phyloP scores from a whole-genome alignment of 2,797 vertebrate genomes.

The Acanthiza pusilla region DNA sequence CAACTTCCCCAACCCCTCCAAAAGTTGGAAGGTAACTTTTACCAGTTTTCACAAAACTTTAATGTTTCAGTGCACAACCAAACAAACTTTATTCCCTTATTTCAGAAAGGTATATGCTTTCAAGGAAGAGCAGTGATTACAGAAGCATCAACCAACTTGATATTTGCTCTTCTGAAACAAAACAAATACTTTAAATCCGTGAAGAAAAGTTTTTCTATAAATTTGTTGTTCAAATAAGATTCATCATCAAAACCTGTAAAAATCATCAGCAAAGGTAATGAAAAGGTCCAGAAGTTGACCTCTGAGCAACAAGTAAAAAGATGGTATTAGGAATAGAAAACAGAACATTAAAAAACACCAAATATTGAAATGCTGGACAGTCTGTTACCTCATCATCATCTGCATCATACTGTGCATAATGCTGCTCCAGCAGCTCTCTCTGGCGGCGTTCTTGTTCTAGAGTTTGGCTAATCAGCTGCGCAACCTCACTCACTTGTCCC shows the following conservation, averaged over 20 bases:
- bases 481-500: slow-evolving; percentile 96
- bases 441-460: slow-evolving; percentile 94
- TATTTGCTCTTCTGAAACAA: neutral
- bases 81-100: neutral
- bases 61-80: neutral
- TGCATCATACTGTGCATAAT: slow-evolving; percentile 93
- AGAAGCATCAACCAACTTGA: neutral
- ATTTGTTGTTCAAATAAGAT: neutral
- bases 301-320: neutral
- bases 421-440: slow-evolving; percentile 93
- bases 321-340: neutral
- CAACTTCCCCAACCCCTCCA: neutral
- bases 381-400: slow-evolving; percentile 94
- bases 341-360: neutral
- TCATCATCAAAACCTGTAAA: neutral
- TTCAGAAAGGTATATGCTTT: neutral
- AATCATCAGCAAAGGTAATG: neutral
- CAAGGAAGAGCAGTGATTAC: neutral
- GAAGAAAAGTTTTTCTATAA: neutral
- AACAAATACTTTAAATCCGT: neutral
- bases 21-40: neutral
- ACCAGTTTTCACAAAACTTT: neutral
- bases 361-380: neutral
- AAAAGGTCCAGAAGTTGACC: neutral
- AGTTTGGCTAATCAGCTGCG: slow-evolving; percentile 95